Evolutionary conservation across 2,797 vertebrate genomes (phyloP).

Genomic region (Remorina albescens): DNA sequence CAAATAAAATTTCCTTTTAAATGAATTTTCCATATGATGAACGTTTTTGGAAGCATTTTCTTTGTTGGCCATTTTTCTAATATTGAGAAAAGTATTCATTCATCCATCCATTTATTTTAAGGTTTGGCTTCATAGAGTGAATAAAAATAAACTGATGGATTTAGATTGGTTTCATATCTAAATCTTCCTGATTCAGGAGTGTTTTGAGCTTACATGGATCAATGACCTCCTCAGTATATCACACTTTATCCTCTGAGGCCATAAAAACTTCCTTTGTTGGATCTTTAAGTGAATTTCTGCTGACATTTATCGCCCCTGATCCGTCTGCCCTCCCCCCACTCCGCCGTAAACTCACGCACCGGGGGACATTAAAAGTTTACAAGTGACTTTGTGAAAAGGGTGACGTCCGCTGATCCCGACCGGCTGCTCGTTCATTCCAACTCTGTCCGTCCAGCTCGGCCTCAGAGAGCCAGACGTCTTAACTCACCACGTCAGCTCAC

Average conservation of each 20-base stretch:
- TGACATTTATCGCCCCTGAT: background rate
- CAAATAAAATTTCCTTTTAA: no score
- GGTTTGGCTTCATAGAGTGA: no score
- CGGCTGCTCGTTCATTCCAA: background rate
- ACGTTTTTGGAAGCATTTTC: no score
- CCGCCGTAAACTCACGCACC: background rate
- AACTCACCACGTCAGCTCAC: slow-evolving; percentile 22
- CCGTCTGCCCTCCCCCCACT: background rate
- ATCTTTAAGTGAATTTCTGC: slow-evolving; percentile 4
- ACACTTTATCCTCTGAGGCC: background rate
- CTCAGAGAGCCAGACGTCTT: slow-evolving; percentile 20
- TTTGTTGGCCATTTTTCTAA: no score
- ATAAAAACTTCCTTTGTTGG: background rate
- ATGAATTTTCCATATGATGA: no score
- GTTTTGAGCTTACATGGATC: background rate
- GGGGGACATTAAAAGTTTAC: slow-evolving; percentile 21
- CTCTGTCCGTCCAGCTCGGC: background rate
- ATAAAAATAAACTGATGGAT: no score
- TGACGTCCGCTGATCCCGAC: background rate
- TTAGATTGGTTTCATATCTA: no score
- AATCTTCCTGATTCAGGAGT: background rate
- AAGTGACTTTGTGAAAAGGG: slow-evolving; percentile 13
- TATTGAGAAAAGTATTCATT: no score
- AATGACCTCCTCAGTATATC: background rate
- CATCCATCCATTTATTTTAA: no score